Percentiles rank a stretch among this genome's conserved stretches.
Conservation (phyloP, 2,797 vertebrate species). For the Ctenosaura bakeri region DNA sequence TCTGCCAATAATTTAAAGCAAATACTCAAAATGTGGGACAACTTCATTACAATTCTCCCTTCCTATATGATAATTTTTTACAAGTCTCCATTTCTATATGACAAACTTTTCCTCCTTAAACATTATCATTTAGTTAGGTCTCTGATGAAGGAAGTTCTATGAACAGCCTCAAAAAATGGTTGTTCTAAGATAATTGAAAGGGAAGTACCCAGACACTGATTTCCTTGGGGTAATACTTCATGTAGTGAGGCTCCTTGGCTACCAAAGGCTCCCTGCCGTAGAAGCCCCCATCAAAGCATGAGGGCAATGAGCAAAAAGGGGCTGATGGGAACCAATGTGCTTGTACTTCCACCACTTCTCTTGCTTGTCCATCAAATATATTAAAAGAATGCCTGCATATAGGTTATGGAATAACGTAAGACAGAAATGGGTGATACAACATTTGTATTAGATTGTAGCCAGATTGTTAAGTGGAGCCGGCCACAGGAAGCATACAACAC, state of each 20-base stretch:
- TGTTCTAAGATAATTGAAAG: background rate
- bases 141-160: background rate
- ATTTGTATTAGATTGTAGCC: background rate
- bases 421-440: background rate
- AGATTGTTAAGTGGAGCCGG: too few relatives aligned
- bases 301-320: background rate
- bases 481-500: too few relatives aligned
- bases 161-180: background rate
- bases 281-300: background rate
- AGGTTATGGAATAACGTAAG: background rate
- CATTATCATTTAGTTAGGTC: background rate
- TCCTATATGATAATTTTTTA: background rate
- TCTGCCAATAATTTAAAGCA: constrained; percentile 36
- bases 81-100: background rate
- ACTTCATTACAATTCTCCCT: background rate
- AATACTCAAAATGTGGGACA: constrained; percentile 42
- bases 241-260: background rate
- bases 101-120: background rate
- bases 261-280: background rate
- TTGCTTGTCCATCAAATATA: background rate
- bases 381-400: background rate
- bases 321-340: too few relatives aligned
- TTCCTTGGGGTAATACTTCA: background rate
- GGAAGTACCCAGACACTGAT: background rate
- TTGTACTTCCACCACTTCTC: background rate